Base-by-base conservation (phyloP, 2,888 invertebrate genomes). In the Vannuccia rotundouncinata region DNA sequence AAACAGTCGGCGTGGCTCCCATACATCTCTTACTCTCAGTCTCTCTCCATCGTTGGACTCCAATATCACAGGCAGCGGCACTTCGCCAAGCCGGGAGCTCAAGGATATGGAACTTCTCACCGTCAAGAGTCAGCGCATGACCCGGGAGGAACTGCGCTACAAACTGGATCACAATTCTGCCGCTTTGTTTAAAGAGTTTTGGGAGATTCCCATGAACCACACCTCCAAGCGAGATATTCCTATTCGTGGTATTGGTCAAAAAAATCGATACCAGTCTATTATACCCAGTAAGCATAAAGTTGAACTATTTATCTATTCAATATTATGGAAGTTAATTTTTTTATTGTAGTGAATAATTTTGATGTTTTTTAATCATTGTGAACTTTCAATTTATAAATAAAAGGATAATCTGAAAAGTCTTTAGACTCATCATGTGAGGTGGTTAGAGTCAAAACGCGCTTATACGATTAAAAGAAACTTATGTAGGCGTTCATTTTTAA, bases 211-310 rank as follows among this genome's bases (percentile, higher is more conserved):
- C 0, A 91, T 94, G 82, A 95, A 95, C 88, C 92, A 94, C 83
- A 94, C 95, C 83, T 94, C 95, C 85, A 94, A 94, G 85, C 92
- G 94, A 5, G 92, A 93, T 85, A 93, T 95, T 0, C 45, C 80
- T 10, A 59, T 82, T 2, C 93, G 93, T 30, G 95, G 95, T 0
- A 93, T 94, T 29, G 94, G 94, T 83, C 90, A 92, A 17, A 94
- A 94, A 89, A 95, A 95, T 88, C 91, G 95, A 82, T 95, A 95
- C 85, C 92, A 93, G 86, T 92, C 93, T 0, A 94, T 95, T 78
- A 89, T 95, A 83, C 88, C 88, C 78, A 88, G 85, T 95, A 30
- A 94, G 86, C 22, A 22, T n/a, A n/a, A n/a, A n/a, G n/a, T n/a
- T n/a, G n/a, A n/a, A n/a, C n/a, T 10, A 10, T 59, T 59, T 59